Conservation (phyloP, 2,113 vertebrate genomes). For the Albula goreensis region DNA sequence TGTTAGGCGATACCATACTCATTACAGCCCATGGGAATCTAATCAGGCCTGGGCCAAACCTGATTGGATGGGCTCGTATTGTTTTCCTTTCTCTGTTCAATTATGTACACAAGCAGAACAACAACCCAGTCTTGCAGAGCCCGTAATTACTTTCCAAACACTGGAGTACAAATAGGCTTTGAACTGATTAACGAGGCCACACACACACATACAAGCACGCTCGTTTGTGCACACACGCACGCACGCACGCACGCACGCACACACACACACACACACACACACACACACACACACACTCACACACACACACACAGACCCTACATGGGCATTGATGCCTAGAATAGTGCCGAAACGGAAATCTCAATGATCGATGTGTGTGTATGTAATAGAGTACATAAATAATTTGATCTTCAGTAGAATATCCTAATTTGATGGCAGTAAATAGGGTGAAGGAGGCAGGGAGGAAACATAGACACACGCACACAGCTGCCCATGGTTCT, state of each 20-base stretch:
- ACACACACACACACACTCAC: not conserved
- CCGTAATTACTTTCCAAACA: constrained; percentile 16
- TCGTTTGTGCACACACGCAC: too few relatives aligned
- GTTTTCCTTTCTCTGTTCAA: not conserved
- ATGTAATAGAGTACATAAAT: too few relatives aligned
- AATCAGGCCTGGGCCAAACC: not conserved
- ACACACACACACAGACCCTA: not conserved
- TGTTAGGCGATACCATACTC: constrained; percentile 1
- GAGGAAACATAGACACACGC: not conserved
- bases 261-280: not conserved
- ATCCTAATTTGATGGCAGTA: too few relatives aligned
- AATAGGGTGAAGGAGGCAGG: too few relatives aligned
- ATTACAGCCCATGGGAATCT: constrained; percentile 10
- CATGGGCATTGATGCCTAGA: too few relatives aligned
- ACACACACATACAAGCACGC: too few relatives aligned
- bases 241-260: too few relatives aligned
- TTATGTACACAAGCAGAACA: not conserved
- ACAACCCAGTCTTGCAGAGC: not conserved
- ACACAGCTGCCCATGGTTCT: not conserved
- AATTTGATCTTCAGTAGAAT: too few relatives aligned
- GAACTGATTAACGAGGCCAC: not conserved
- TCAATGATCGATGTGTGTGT: too few relatives aligned
- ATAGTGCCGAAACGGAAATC: too few relatives aligned
- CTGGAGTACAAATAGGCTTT: not conserved
- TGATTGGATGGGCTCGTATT: not conserved